phyloP scores from a whole-genome alignment of 2,797 vertebrate species.

The Clarias laeviceps region DNA sequence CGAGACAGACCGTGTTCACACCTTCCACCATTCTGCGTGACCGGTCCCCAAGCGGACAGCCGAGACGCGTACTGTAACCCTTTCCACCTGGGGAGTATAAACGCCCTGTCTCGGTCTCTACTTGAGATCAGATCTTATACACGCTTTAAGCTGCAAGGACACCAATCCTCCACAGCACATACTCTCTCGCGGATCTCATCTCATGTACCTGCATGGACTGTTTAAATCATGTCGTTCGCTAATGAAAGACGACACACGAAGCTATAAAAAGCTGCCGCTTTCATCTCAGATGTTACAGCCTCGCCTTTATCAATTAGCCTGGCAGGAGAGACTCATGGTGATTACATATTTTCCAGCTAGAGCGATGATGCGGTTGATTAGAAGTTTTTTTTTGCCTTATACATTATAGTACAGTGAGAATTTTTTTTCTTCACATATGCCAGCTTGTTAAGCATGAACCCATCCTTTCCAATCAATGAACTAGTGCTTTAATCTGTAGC shows the following conservation, averaged over 20 bases:
- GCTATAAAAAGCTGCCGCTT: background rate
- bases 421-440: background rate
- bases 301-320: background rate
- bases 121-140: background rate
- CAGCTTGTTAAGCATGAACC: background rate
- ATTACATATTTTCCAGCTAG: background rate
- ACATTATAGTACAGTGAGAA: background rate
- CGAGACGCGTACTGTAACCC: too few species aligned
- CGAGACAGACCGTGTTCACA: background rate
- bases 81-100: background rate
- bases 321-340: background rate
- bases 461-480: too few species aligned
- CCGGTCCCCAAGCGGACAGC: background rate
- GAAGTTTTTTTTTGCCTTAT: background rate
- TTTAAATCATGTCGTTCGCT: background rate
- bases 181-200: background rate
- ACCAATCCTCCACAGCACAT: background rate
- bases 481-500: too few species aligned
- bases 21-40: background rate
- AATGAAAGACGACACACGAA: background rate
- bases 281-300: background rate
- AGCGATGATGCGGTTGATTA: background rate
- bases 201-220: background rate
- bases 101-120: background rate
- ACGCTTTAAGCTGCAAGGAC: background rate